Conservation (phyloP, 2,888 invertebrate genomes). For the Prosapia bicincta region DNA sequence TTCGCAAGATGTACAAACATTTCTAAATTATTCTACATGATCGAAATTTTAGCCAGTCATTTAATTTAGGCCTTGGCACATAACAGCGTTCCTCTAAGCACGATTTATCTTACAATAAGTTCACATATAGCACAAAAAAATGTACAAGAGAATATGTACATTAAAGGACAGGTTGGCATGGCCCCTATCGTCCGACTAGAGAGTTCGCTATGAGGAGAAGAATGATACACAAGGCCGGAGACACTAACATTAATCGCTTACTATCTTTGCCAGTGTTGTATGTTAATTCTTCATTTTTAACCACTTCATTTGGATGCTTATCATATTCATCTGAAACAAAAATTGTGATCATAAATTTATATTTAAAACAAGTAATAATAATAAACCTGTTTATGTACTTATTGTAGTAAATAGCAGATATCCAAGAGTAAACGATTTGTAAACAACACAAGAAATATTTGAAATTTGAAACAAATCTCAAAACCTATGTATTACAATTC, state of each 20-base stretch:
- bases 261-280: constrained; percentile 54
- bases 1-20: not conserved
- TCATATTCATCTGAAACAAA: constrained; percentile 71
- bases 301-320: constrained; percentile 87
- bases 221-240: not conserved
- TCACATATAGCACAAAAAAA: constrained; percentile 2
- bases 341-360: too few species aligned
- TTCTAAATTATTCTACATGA: not conserved
- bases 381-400: too few species aligned
- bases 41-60: constrained; percentile 2
- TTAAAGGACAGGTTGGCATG: not conserved
- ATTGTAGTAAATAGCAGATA: too few species aligned
- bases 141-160: constrained; percentile 15
- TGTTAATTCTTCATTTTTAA: constrained; percentile 88
- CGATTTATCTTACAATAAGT: not conserved
- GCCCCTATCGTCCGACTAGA: constrained; percentile 29
- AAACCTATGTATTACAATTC: too few species aligned
- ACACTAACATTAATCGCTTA: constrained; percentile 5
- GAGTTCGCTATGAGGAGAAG: not conserved
- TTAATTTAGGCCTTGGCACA: constrained; percentile 1
- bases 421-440: too few species aligned
- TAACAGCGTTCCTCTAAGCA: not conserved
- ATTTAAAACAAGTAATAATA: too few species aligned
- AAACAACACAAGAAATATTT: too few species aligned
- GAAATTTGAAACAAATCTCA: too few species aligned